A percentile compares a stretch with the other conserved stretches of the same genome.
Evolutionary conservation across 2,797 vertebrate genomes (phyloP).

Genomic region (Lutjanus campechanus): DNA sequence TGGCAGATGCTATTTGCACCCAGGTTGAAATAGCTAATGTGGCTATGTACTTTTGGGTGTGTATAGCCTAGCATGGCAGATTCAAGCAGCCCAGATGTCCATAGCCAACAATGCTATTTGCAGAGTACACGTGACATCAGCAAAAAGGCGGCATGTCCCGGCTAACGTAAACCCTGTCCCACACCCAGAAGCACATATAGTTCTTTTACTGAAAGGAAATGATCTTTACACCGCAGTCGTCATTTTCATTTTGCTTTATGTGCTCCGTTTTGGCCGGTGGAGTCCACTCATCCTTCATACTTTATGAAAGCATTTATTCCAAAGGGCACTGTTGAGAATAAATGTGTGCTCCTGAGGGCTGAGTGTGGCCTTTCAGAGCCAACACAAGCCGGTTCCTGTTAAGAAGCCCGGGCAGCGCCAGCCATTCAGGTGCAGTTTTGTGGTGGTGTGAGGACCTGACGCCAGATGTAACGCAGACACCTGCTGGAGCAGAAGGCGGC

Average conservation of each 20-base stretch:
- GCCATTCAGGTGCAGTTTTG: slow-evolving; percentile 55
- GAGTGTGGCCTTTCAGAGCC: slow-evolving; percentile 50
- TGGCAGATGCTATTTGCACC: too few species aligned
- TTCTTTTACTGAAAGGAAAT: slow-evolving; percentile 41
- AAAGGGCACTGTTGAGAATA: slow-evolving; percentile 51
- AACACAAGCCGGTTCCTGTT: slow-evolving; percentile 63
- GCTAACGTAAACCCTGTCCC: too few species aligned
- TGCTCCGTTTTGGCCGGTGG: slow-evolving; percentile 31
- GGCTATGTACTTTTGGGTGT: too few species aligned
- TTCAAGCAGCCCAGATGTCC: too few species aligned
- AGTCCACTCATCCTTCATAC: slow-evolving; percentile 34
- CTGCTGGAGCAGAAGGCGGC: slow-evolving; percentile 51
- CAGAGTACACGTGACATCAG: too few species aligned
- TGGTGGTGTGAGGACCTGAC: slow-evolving; percentile 45
- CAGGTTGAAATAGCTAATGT: too few species aligned
- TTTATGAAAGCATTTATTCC: slow-evolving; percentile 58
- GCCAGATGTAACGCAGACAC: slow-evolving; percentile 74
- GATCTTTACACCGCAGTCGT: slow-evolving; percentile 30
- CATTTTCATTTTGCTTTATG: slow-evolving; percentile 41
- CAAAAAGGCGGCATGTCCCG: too few species aligned
- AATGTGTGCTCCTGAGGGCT: slow-evolving; percentile 45
- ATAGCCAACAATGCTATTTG: too few species aligned
- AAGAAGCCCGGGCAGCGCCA: slow-evolving; percentile 54
- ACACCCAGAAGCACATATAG: slow-evolving; percentile 25
- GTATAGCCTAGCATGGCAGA: too few species aligned